Evolutionary conservation across 2,888 invertebrate species (phyloP), one percentile per base, ranked within the genome.

Genomic region (Macrophya alboannulata): DNA sequence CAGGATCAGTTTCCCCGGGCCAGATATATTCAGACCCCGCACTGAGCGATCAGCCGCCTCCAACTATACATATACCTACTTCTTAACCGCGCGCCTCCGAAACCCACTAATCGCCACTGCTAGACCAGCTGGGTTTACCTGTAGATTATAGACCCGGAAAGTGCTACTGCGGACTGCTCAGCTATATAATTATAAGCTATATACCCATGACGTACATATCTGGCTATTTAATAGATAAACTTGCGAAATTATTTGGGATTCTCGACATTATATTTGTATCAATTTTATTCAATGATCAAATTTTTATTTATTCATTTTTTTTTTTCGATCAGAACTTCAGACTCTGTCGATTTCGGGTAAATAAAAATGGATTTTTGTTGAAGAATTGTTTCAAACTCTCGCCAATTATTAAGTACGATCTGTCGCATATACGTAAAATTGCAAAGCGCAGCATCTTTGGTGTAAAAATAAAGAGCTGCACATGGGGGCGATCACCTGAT

Each of bases 1-100:
- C 88, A 89, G 62, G 81, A 81, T 81, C 81, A 81, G 81, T 81
- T 81, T 81, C n/a, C 79, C 81, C 81, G 31, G 51, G 31, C 51
- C 37, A 40, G 59, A 81, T 81, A 81, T 81, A 62, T 59, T 81
- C 43, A 40, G 81, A 86, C 77, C 86, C 79, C 85, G 83, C 86
- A 62, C 17, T 74, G 72, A 21, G 72, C n/a, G n/a, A n/a, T n/a
- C n/a, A 74, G 72, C 72, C 25, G 72, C 43, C 43, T 74, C 45
- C 31, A 55, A 17, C 68, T 68, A 5, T 45, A 43, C 21, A 8
- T 45, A 74, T 48, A 31, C n/a, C 21, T 48, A 37, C 31, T 55
- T 55, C 48, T 37, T 17, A 55, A 77, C 55, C 55, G 55, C 77
- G 51, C 77, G 77, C 77, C 77, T 77, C 55, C 77, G 77, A 55